Base-by-base conservation (phyloP, 2,797 vertebrate species). In the Enteromius mattozi region DNA sequence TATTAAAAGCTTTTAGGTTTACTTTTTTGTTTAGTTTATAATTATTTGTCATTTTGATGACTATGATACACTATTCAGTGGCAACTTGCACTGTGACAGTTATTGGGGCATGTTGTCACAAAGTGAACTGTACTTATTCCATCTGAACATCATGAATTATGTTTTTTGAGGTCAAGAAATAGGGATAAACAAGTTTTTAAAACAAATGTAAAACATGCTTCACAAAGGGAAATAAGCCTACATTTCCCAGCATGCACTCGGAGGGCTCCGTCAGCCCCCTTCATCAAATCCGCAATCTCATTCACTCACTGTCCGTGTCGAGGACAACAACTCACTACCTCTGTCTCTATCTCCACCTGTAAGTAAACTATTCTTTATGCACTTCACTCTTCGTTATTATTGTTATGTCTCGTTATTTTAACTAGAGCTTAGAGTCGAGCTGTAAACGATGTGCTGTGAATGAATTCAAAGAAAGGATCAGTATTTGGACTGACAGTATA, bases 251-350 rank as follows among this genome's bases (percentile, higher is more conserved):
- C 21, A 47, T 70, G 49, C 82, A 37, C 82, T 69, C 4, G 5
- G 71, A 33, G 19, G n/a, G 13, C 82, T 66, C 56, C 78, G 65
- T 82, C 81, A 59, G 24, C 75, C 51, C 51, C 54, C 21, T 72
- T 59, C 85, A 83, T 85, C 74, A 82, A 87, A 89, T 86, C 82
- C 87, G 86, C 75, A 88, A 89, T 42, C 71, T 93, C 94, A 95
- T 93, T 95, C 92, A 93, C 85, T 72, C 91, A 90, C 90, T 83
- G 87, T 87, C 91, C 78, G 90, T 91, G 86, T 82, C 87, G 88
- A 70, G 69, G 89, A 92, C 88, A 92, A 93, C 93, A 94, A 93
- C 92, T 93, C 91, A 88, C 93, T 92, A 91, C 91, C 91, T 94
- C 92, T 84, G 84, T 78, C 85, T 42, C 87, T 90, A 40, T 76